Evolutionary conservation across 2,888 invertebrate genomes (phyloP).

Genomic region (Papilio demoleus): DNA sequence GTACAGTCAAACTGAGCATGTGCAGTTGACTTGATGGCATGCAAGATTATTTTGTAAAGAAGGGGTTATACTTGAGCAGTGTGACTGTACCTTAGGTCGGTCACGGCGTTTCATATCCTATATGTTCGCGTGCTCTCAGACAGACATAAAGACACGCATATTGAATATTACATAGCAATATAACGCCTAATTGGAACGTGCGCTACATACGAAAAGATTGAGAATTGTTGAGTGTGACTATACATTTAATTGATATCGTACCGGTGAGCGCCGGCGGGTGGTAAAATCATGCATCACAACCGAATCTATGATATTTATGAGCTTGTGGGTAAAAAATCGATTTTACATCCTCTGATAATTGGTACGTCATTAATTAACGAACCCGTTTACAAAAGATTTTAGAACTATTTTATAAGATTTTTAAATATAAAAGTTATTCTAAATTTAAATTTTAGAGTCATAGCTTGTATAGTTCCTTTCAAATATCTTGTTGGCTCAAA

Average conservation of each 20-base stretch:
- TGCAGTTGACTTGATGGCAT: too few relatives aligned
- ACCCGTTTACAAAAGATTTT: neutral
- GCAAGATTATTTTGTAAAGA: neutral
- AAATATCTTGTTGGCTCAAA: too few relatives aligned
- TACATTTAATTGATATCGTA: constrained; percentile 60
- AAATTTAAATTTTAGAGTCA: neutral
- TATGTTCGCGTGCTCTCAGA: constrained; percentile 73
- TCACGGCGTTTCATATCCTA: constrained; percentile 66
- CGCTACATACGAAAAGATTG: constrained; percentile 59
- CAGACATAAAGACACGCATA: constrained; percentile 72
- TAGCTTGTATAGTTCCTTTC: too few relatives aligned
- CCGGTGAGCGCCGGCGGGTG: constrained; percentile 44
- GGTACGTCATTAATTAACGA: constrained; percentile 14
- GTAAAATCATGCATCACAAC: constrained; percentile 34
- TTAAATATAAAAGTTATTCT: neutral
- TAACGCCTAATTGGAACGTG: constrained; percentile 76
- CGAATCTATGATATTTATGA: constrained; percentile 26
- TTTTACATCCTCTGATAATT: constrained; percentile 16
- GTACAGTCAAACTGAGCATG: too few relatives aligned
- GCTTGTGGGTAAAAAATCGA: neutral
- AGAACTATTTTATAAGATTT: neutral
- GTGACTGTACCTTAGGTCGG: constrained; percentile 46
- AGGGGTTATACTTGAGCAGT: constrained; percentile 45
- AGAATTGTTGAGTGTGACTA: constrained; percentile 57
- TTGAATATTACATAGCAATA: constrained; percentile 73